Conservation (phyloP, 2,888 invertebrate genomes). For the Tipula vernalis region DNA sequence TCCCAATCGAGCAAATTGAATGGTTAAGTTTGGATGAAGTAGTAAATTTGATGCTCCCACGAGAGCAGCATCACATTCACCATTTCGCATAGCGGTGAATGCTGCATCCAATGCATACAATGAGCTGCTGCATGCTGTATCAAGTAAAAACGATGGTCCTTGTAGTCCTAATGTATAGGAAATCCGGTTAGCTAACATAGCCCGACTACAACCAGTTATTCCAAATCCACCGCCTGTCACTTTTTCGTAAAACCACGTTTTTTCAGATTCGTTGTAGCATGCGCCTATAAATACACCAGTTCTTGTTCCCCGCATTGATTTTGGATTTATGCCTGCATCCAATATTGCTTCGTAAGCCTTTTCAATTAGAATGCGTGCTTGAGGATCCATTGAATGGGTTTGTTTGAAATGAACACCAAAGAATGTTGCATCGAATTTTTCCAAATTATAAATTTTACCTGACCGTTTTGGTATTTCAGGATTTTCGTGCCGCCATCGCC, state of each 20-base stretch:
- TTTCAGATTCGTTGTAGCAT: slow-evolving; percentile 58
- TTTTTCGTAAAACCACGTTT: slow-evolving; percentile 55
- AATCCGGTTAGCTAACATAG: slow-evolving; percentile 84
- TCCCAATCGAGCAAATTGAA: slow-evolving; percentile 72
- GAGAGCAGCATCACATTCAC: slow-evolving; percentile 77
- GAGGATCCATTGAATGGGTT: slow-evolving; percentile 64
- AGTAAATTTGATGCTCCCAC: slow-evolving; percentile 80
- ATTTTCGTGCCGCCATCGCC: slow-evolving; percentile 61
- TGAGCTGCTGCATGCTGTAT: slow-evolving; percentile 93
- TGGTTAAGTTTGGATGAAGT: slow-evolving; percentile 74
- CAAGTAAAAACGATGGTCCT: slow-evolving; percentile 79
- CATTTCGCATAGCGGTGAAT: slow-evolving; percentile 59
- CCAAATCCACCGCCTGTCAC: slow-evolving; percentile 40
- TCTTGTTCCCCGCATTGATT: slow-evolving; percentile 21
- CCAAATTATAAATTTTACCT: no score
- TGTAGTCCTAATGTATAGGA: slow-evolving; percentile 79
- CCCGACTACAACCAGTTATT: slow-evolving; percentile 58
- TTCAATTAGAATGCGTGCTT: slow-evolving; percentile 64
- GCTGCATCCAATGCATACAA: slow-evolving; percentile 77
- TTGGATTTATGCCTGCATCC: slow-evolving; percentile 61
- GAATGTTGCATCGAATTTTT: slow-evolving; percentile 37
- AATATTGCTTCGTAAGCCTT: slow-evolving; percentile 65
- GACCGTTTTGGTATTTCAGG: slow-evolving; percentile 36
- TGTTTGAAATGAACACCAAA: slow-evolving; percentile 65
- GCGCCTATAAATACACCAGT: slow-evolving; percentile 62